phyloP scores from a whole-genome alignment of 2,113 vertebrate species.

The Cebus imitator region DNA sequence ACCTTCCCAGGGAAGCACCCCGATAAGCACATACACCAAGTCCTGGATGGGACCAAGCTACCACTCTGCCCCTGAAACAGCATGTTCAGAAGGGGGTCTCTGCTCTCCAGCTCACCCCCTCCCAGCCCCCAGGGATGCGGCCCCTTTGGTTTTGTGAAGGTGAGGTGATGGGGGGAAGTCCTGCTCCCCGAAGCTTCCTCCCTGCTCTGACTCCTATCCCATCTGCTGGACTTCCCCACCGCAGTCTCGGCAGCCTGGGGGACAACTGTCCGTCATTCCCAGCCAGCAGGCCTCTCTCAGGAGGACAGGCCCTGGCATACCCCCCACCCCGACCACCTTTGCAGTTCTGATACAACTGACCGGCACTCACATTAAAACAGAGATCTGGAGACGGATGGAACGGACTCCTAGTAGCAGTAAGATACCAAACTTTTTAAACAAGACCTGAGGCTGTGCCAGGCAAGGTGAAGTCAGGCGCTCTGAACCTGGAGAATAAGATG shows the following conservation, averaged over 20 bases:
- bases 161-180: too few species aligned
- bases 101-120: not conserved
- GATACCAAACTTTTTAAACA: too few species aligned
- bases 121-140: not conserved
- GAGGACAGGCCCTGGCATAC: not conserved
- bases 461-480: too few species aligned
- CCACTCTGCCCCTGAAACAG: not conserved
- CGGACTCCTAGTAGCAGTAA: too few species aligned
- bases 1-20: not conserved
- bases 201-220: not conserved
- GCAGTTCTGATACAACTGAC: too few species aligned
- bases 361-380: too few species aligned
- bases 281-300: not conserved
- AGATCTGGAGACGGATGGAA: too few species aligned
- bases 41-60: not conserved
- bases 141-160: not conserved
- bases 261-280: not conserved
- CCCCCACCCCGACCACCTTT: not conserved
- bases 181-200: not conserved
- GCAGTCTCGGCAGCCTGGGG: not conserved
- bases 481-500: not conserved
- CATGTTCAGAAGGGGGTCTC: not conserved
- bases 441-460: too few species aligned
- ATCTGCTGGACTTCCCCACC: accelerated
- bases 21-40: not conserved